A percentile compares a stretch with the other conserved stretches of the same genome.
These are phyloP conservation scores for Seira ritae DNA, from an alignment of 2,888 invertebrate genomes.

Conservation along the genomic window DNA sequence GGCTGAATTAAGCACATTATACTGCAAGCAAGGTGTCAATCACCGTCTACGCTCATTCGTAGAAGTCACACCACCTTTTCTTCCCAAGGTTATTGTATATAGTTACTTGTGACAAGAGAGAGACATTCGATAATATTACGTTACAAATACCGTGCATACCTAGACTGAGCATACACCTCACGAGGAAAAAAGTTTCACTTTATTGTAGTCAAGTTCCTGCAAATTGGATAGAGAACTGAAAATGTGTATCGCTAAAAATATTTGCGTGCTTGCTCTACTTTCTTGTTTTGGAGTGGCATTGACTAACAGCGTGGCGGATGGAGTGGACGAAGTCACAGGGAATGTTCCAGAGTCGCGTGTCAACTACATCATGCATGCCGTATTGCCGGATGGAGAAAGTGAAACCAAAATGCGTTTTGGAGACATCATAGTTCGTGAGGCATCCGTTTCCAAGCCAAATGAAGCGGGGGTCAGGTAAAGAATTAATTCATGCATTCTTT, in stretches of 20 bases:
- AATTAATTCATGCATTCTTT: too few relatives aligned
- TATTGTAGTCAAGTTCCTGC: background rate
- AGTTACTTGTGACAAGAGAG: background rate
- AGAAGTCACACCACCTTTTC: conserved; percentile 16
- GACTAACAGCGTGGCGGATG: conserved; percentile 28
- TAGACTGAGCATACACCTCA: too few relatives aligned
- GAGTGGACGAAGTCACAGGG: background rate
- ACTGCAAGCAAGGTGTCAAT: background rate
- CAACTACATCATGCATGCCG: conserved; percentile 82
- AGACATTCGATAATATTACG: too few relatives aligned
- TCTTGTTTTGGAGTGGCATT: conserved; percentile 26
- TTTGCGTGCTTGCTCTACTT: conserved; percentile 29
- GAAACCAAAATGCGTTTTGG: conserved; percentile 82
- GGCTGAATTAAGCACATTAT: too few relatives aligned
- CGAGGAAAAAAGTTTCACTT: too few relatives aligned
- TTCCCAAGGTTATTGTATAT: background rate
- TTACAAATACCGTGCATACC: too few relatives aligned
- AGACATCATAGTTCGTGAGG: conserved; percentile 83
- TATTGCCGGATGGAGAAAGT: conserved; percentile 83
- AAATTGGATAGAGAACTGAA: background rate
- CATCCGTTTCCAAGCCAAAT: conserved; percentile 76
- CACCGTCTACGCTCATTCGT: background rate
- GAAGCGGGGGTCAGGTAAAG: conserved; percentile 53
- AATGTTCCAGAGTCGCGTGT: conserved; percentile 19
- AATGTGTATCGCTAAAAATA: conserved; percentile 24